Evolutionary conservation across 2,113 vertebrate species (phyloP).

Genomic region (Eurystomus gularis): DNA sequence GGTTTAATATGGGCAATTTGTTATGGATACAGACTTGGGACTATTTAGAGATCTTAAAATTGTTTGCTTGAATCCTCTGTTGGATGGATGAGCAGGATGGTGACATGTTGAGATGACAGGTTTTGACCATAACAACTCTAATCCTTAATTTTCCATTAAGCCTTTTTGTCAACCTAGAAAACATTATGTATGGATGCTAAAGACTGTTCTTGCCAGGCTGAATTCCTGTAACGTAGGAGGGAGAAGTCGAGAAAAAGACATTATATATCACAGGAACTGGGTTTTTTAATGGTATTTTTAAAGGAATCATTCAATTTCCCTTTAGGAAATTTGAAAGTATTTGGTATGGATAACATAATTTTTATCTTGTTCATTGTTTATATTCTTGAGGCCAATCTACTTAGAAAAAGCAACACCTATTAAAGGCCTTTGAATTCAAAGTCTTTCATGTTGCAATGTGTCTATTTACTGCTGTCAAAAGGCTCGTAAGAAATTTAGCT

Average conservation of each 20-base stretch:
- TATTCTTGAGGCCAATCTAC: background rate
- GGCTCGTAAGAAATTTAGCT: conserved; percentile 16
- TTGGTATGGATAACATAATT: background rate
- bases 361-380: conserved; percentile 36
- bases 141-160: background rate
- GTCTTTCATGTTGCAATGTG: conserved; percentile 59
- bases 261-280: background rate
- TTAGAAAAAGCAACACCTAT: conserved; percentile 24
- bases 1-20: background rate
- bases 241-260: background rate
- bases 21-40: background rate
- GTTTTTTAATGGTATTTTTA: background rate
- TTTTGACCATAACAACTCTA: background rate
- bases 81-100: accelerated
- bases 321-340: conserved; percentile 14
- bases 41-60: background rate
- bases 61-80: background rate
- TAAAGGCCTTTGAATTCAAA: conserved; percentile 38
- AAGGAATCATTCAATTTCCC: background rate
- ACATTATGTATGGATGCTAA: background rate
- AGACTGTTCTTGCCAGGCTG: background rate
- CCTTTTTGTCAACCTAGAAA: background rate
- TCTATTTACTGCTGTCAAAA: conserved; percentile 55
- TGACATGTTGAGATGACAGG: background rate
- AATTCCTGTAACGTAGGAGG: background rate